Evolutionary conservation across 2,113 vertebrate genomes (phyloP).

Genomic region (Bos taurus): ARS-UCD2.0 NC_037345.1:54016501-54017000

Average conservation of each 20-base stretch:
- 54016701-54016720: background rate
- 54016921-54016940: background rate
- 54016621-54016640: background rate
- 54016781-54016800: background rate
- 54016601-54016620: background rate
- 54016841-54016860: background rate
- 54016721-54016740: background rate
- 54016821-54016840: background rate
- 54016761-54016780: background rate
- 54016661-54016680: background rate
- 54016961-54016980: background rate
- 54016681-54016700: background rate
- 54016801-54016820: background rate
- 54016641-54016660: background rate
- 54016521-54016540: background rate
- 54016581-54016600: background rate
- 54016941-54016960: background rate
- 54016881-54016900: background rate
- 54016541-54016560: background rate
- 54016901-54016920: background rate
- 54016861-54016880: background rate
- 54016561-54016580: background rate
- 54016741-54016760: background rate
- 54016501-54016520: background rate
- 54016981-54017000: rapidly evolving